Conservation (phyloP, 1,140 invertebrate species). For the Maconellicoccus hirsutus region DNA sequence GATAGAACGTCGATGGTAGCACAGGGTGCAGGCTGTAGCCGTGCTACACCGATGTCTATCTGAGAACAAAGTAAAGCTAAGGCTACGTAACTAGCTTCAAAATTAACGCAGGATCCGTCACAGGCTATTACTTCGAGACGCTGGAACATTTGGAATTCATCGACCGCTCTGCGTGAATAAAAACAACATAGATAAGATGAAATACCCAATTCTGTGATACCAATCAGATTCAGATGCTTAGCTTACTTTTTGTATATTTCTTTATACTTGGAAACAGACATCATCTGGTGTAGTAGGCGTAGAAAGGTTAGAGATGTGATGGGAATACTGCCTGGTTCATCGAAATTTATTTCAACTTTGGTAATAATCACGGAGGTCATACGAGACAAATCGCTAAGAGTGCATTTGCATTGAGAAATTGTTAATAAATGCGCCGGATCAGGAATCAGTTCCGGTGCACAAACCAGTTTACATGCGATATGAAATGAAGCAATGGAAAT, state of each 20-base stretch:
- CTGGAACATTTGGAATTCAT: slow-evolving; percentile 42
- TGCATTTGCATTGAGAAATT: slow-evolving; percentile 59
- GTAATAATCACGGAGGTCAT: slow-evolving; percentile 58
- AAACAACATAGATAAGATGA: no score
- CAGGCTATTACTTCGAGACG: slow-evolving; percentile 57
- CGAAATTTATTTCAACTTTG: slow-evolving; percentile 51
- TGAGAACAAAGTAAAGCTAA: slow-evolving; percentile 53
- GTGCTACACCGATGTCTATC: slow-evolving; percentile 40
- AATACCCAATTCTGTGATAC: no score
- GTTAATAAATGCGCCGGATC: slow-evolving; percentile 41
- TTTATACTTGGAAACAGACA: slow-evolving; percentile 32
- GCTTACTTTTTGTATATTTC: slow-evolving; percentile 27
- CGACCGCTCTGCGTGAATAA: slow-evolving; percentile 22
- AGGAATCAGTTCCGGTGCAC: slow-evolving; percentile 34
- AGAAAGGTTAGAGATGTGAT: slow-evolving; percentile 54
- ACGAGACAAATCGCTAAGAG: slow-evolving; percentile 53
- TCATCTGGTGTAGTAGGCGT: slow-evolving; percentile 47
- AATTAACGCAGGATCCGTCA: slow-evolving; percentile 52
- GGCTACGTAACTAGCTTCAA: slow-evolving; percentile 53
- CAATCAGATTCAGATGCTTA: not conserved
- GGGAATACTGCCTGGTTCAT: slow-evolving; percentile 35
- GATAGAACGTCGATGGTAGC: slow-evolving; percentile 26
- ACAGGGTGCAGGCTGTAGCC: slow-evolving; percentile 31
- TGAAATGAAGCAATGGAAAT: slow-evolving; percentile 57
- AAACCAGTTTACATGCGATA: slow-evolving; percentile 42